Conservation (phyloP, 2,888 invertebrate genomes). For the Hipparchia sbordonii region DNA sequence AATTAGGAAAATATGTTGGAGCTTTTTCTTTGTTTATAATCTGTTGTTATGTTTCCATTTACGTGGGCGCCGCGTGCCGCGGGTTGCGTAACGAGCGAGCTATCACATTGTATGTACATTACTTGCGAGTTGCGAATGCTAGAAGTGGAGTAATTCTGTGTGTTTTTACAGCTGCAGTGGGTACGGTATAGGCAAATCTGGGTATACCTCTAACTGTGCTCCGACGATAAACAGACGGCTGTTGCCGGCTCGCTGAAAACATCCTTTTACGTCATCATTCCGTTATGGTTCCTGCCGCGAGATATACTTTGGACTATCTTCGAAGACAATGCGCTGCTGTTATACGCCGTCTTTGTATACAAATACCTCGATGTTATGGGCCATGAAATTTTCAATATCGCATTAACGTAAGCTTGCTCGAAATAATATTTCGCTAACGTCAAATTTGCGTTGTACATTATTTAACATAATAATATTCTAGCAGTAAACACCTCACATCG, state of each 20-base stretch:
- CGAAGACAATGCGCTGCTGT: slow-evolving; percentile 26
- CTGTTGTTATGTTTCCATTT: slow-evolving; percentile 51
- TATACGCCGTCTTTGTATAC: slow-evolving; percentile 20
- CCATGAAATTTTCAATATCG: slow-evolving; percentile 30
- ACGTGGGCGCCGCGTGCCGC: slow-evolving; percentile 49
- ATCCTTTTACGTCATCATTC: slow-evolving; percentile 81
- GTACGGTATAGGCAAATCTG: slow-evolving; percentile 66
- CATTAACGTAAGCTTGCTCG: slow-evolving; percentile 17
- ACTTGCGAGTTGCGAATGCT: slow-evolving; percentile 60
- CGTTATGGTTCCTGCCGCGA: slow-evolving; percentile 66
- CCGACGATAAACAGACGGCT: slow-evolving; percentile 80
- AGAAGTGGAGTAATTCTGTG: slow-evolving; percentile 66
- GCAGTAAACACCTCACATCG: no score
- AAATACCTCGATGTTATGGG: slow-evolving; percentile 24
- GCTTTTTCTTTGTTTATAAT: slow-evolving; percentile 46
- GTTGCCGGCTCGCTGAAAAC: slow-evolving; percentile 78
- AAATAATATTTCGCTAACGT: slow-evolving; percentile 17
- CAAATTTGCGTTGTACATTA: slow-evolving; percentile 12
- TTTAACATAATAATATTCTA: not conserved
- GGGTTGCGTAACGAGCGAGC: slow-evolving; percentile 56
- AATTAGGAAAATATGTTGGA: slow-evolving; percentile 39
- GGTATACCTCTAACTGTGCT: slow-evolving; percentile 71
- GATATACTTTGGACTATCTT: slow-evolving; percentile 26
- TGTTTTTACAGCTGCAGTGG: slow-evolving; percentile 78
- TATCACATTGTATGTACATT: slow-evolving; percentile 59